Percentiles rank a stretch among this genome's conserved stretches.
phyloP scores from a whole-genome alignment of 2,797 vertebrate species.

The Chloroceryle amazona region DNA sequence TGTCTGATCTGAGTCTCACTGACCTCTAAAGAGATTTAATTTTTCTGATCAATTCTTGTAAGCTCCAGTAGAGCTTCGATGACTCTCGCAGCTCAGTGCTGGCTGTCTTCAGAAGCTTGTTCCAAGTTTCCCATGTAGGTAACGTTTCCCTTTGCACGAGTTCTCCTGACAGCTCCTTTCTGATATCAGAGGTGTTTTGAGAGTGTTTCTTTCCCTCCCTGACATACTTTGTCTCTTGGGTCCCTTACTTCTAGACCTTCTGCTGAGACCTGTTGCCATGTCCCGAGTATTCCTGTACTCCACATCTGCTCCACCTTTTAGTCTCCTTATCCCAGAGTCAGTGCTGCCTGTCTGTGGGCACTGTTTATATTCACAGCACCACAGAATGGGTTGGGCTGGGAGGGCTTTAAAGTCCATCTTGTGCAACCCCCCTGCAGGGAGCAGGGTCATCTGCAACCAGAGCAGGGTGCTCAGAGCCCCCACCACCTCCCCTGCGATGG shows the following conservation, averaged over 20 bases:
- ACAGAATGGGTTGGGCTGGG: not conserved
- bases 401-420: not conserved
- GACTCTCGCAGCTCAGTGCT: not conserved
- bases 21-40: not conserved
- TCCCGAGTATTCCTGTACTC: not conserved
- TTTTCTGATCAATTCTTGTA: not conserved
- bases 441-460: not conserved
- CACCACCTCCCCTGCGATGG: not conserved
- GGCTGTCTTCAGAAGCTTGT: not conserved
- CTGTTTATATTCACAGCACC: not conserved
- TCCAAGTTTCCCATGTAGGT: not conserved
- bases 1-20: not conserved
- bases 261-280: not conserved
- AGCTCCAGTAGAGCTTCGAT: not conserved
- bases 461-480: not conserved
- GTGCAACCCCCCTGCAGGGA: not conserved
- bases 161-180: not conserved
- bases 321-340: not conserved
- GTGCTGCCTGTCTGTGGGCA: not conserved
- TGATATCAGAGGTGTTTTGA: not conserved
- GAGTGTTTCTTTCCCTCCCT: not conserved
- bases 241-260: not conserved
- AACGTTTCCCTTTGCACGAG: not conserved
- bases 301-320: not conserved
- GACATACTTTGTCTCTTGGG: not conserved